Percentiles rank a stretch among this genome's conserved stretches.
Evolutionary conservation across 2,797 vertebrate genomes (phyloP).

Genomic region (Morelia viridis): DNA sequence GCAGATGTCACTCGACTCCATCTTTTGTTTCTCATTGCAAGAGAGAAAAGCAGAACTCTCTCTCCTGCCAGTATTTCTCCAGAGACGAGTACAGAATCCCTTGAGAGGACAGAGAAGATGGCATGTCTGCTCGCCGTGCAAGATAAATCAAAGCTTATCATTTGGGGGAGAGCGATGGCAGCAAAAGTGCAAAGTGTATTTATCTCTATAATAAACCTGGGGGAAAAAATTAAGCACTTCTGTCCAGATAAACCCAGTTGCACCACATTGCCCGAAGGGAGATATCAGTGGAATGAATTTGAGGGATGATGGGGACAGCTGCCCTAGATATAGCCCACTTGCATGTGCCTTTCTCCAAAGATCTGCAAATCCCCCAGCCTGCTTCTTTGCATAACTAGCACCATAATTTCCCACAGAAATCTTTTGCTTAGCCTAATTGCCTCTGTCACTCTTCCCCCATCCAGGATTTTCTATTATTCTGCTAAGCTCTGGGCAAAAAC

Average conservation of each 20-base stretch:
- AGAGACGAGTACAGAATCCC: background rate
- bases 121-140: background rate
- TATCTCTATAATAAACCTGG: background rate
- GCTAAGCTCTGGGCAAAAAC: background rate
- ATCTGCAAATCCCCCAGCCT: background rate
- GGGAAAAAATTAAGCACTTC: background rate
- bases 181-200: background rate
- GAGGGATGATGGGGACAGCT: background rate
- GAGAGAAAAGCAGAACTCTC: background rate
- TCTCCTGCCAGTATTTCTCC: accelerated
- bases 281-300: background rate
- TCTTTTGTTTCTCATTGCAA: background rate
- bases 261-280: background rate
- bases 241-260: background rate
- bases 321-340: background rate
- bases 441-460: background rate
- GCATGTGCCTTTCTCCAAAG: background rate
- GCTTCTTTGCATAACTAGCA: background rate
- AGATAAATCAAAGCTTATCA: background rate
- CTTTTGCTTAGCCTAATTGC: background rate
- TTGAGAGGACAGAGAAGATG: background rate
- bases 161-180: background rate
- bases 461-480: background rate
- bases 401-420: background rate
- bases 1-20: background rate